phyloP scores from a whole-genome alignment of 2,888 invertebrate species.

The Acleris emargana region DNA sequence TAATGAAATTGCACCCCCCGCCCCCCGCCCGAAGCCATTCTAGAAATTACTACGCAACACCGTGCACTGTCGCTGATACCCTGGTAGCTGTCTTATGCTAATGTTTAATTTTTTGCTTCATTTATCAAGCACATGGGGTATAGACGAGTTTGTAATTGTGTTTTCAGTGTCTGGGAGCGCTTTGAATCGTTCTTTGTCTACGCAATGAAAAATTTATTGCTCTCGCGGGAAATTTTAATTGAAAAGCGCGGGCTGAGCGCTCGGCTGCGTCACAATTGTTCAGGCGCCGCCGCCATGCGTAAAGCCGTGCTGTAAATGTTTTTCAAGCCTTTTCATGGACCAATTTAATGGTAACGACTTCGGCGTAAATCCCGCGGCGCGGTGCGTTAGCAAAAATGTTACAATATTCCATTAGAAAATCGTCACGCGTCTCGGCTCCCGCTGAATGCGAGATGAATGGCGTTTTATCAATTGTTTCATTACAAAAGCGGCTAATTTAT shows the following conservation, averaged over 20 bases:
- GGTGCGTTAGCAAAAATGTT: slow-evolving; percentile 31
- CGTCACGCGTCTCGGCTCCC: slow-evolving; percentile 34
- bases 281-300: slow-evolving; percentile 41
- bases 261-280: slow-evolving; percentile 41
- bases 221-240: slow-evolving; percentile 71
- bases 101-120: slow-evolving; percentile 63
- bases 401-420: slow-evolving; percentile 34
- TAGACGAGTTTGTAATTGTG: slow-evolving; percentile 43
- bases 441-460: slow-evolving; percentile 27
- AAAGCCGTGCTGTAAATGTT: slow-evolving; percentile 37
- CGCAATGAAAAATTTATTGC: slow-evolving; percentile 74
- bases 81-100: slow-evolving; percentile 61
- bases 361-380: slow-evolving; percentile 23
- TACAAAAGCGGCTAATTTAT: slow-evolving; percentile 20
- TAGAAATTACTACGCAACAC: slow-evolving; percentile 82
- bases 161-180: slow-evolving; percentile 53
- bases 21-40: slow-evolving; percentile 71
- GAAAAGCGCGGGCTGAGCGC: slow-evolving; percentile 47
- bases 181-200: slow-evolving; percentile 59
- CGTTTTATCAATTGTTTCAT: slow-evolving; percentile 23
- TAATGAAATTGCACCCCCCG: slow-evolving; percentile 84
- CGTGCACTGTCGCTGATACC: slow-evolving; percentile 61
- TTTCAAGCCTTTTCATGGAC: slow-evolving; percentile 35
- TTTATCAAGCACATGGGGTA: slow-evolving; percentile 53
- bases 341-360: slow-evolving; percentile 36